phyloP scores from a whole-genome alignment of 2,113 vertebrate species.

The Nestor notabilis region DNA sequence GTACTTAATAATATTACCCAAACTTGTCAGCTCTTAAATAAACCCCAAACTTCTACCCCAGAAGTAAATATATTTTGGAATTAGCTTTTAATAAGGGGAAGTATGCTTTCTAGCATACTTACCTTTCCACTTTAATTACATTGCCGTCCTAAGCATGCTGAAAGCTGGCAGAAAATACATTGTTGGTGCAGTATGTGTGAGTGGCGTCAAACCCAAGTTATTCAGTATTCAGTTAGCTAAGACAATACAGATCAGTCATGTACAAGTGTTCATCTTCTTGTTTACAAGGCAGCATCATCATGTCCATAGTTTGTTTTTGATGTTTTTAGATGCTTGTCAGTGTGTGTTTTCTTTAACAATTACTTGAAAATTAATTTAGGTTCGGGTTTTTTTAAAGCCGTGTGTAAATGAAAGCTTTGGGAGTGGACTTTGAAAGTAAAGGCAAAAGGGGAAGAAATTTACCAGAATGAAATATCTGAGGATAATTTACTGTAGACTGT shows the following conservation, averaged over 20 bases:
- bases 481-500: neutral
- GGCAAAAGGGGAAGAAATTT: neutral
- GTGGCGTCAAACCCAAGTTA: neutral
- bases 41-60: neutral
- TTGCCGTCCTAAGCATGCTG: neutral
- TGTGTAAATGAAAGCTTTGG: neutral
- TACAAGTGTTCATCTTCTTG: accelerated
- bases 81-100: neutral
- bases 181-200: neutral
- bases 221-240: neutral
- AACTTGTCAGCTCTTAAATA: neutral
- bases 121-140: neutral
- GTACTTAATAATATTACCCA: neutral
- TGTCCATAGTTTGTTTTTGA: neutral
- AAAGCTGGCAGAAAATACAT: neutral
- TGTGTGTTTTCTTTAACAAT: neutral
- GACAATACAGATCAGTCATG: neutral
- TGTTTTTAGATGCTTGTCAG: neutral
- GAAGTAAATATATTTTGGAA: neutral
- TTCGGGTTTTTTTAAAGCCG: neutral
- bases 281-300: neutral
- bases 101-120: neutral
- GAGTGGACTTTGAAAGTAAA: neutral
- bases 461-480: neutral
- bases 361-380: too few relatives aligned